Percentiles rank a stretch among this genome's conserved stretches.
phyloP scores from a whole-genome alignment of 2,888 invertebrate species.

The Litoditis marina region DNA sequence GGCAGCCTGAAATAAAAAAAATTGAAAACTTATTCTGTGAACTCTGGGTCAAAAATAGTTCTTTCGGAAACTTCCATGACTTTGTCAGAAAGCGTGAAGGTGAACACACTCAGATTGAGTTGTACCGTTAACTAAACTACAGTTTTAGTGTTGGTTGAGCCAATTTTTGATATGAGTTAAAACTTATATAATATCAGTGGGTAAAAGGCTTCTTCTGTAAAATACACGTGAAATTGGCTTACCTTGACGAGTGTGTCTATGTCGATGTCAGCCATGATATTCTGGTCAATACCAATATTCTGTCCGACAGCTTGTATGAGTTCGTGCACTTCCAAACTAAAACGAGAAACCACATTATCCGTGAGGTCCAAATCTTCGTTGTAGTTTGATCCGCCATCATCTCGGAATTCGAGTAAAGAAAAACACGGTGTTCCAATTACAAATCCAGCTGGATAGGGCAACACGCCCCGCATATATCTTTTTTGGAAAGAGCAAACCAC shows the following conservation, averaged over 20 bases:
- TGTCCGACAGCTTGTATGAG: conserved; percentile 56
- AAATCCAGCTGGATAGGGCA: not conserved
- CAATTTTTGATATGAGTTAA: too few species aligned
- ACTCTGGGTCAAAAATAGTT: too few species aligned
- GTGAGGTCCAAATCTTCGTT: too few species aligned
- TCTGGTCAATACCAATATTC: conserved; percentile 56
- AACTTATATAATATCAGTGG: not conserved
- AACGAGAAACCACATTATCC: too few species aligned
- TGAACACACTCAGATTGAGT: not conserved
- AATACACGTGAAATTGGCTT: not conserved
- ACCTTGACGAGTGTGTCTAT: conserved; percentile 54
- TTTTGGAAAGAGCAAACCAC: too few species aligned
- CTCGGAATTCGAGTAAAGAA: too few species aligned
- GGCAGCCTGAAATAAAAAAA: conserved; percentile 45
- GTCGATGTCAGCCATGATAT: conserved; percentile 52
- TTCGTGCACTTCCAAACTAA: conserved; percentile 52
- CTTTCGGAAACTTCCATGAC: too few species aligned
- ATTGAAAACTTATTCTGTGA: too few species aligned
- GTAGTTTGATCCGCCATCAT: too few species aligned
- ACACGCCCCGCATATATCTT: too few species aligned
- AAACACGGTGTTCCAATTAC: not conserved
- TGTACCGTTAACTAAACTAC: too few species aligned
- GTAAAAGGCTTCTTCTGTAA: not conserved
- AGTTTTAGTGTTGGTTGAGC: too few species aligned
- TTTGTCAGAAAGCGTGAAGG: not conserved